Evolutionary conservation across 92 coral and sea anemone genomes (phyloP).

Genomic region (Palythoa heliodiscus): DNA sequence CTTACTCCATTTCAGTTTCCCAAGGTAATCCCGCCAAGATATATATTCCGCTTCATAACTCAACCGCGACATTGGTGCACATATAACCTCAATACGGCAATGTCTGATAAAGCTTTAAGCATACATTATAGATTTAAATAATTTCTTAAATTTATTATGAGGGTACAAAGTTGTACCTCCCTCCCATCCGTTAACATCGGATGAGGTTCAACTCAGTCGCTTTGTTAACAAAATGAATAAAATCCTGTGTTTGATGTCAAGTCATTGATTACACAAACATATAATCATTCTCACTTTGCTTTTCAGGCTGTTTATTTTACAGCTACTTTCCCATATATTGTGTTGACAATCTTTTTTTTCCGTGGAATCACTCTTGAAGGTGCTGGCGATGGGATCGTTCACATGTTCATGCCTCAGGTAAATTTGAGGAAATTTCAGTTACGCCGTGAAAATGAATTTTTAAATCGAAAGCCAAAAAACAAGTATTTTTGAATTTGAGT

Average conservation of each 20-base stretch:
- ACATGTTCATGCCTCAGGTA: slow-evolving; percentile 98
- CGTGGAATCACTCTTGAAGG: slow-evolving; percentile 93
- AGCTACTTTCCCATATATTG: slow-evolving; percentile 91
- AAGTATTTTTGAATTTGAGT: too few relatives aligned
- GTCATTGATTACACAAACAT: background rate
- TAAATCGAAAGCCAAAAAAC: background rate
- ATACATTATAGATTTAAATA: too few relatives aligned
- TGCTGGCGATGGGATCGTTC: slow-evolving; percentile 89
- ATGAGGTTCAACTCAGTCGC: background rate
- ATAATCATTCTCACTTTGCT: background rate
- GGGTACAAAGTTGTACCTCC: too few relatives aligned
- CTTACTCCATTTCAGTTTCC: too few relatives aligned
- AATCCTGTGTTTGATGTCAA: too few relatives aligned
- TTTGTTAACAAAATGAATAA: background rate
- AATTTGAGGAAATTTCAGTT: background rate
- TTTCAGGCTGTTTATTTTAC: slow-evolving; percentile 94
- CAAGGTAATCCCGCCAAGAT: too few relatives aligned
- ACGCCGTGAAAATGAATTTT: background rate
- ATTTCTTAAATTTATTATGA: too few relatives aligned
- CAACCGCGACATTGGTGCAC: too few relatives aligned
- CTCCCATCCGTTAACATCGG: too few relatives aligned
- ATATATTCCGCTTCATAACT: too few relatives aligned
- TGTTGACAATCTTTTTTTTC: slow-evolving; percentile 84
- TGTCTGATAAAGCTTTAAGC: too few relatives aligned
- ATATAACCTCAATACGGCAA: too few relatives aligned